Percentiles rank a stretch among this genome's conserved stretches.
Evolutionary conservation across 2,113 vertebrate species (phyloP).

Genomic region (Phrynocephalus versicolor): DNA sequence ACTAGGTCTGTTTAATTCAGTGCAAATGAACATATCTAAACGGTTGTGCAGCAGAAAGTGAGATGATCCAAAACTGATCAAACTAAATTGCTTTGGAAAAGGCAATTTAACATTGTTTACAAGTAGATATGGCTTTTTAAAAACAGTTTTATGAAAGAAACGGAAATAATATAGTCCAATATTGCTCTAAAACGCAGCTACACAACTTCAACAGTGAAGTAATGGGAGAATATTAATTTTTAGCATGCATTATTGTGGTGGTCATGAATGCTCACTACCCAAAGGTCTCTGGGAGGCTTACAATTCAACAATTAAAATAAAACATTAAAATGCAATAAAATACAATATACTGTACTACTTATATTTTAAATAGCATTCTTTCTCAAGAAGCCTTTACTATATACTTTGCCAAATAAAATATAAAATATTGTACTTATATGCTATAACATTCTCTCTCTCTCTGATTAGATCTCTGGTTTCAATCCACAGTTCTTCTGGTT

Average conservation of each 20-base stretch:
- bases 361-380: too few species aligned
- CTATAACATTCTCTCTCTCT: background rate
- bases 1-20: background rate
- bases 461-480: too few species aligned
- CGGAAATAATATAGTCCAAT: background rate
- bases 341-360: too few species aligned
- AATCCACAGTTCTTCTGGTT: too few species aligned
- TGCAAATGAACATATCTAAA: conserved; percentile 2
- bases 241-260: background rate
- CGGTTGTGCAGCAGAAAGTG: background rate
- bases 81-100: conserved; percentile 20
- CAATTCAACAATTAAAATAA: too few species aligned
- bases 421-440: background rate
- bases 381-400: background rate
- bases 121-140: background rate
- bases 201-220: background rate
- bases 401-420: background rate
- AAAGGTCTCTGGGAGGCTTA: too few species aligned
- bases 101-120: background rate
- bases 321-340: too few species aligned
- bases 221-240: background rate
- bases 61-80: background rate
- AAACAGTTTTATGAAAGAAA: background rate
- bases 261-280: background rate
- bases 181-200: background rate